Evolutionary conservation across 2,888 invertebrate genomes (phyloP), one percentile per base, ranked within the genome.

Genomic region (Nomada fucata): DNA sequence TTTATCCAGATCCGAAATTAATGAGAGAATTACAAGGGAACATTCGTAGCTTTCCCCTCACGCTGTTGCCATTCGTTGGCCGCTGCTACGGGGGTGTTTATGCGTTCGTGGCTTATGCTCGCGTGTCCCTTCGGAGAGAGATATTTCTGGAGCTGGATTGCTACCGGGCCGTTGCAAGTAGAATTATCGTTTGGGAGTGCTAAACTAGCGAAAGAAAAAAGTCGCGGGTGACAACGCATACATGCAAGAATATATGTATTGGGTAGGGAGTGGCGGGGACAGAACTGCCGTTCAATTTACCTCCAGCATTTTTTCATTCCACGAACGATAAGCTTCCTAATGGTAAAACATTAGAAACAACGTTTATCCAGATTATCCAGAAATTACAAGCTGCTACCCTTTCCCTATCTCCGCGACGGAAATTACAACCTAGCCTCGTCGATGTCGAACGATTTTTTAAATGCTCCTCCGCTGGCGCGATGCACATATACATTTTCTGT

Each of bases 1-100:
- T 64, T 59, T 47, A 76, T 82, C 67, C 70, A 52, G 76, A 63
- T 57, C 59, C 76, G 77, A 82, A 83, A 83, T 83, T 83, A 83
- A 83, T 60, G 73, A 73, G 57, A 52, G 83, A 83, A 82, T 83
- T 82, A 83, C 80, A 72, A 63, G 67, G 57, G 50, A 68, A 72
- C 57, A 68, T 63, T 63, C 67, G 72, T 72, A 57, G 63, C 67
- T 64, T 47, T 71, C 61, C 53, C 53, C 4, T 18, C 36, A 11
- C 26, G 5, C 10, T 2, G 5, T 36, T 53, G 44, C 11, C 13
- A 13, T 18, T 15, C 9, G n/a, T 18, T 13, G 23, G 26, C 57
- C 4, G 23, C 20, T 23, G 55, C n/a, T 20, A 20, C 55, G n/a
- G 55, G 55, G 11, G 20, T 57, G 26, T 57, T 57, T 57, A 57